phyloP scores from a whole-genome alignment of 2,113 vertebrate genomes.

The Centropus bengalensis region DNA sequence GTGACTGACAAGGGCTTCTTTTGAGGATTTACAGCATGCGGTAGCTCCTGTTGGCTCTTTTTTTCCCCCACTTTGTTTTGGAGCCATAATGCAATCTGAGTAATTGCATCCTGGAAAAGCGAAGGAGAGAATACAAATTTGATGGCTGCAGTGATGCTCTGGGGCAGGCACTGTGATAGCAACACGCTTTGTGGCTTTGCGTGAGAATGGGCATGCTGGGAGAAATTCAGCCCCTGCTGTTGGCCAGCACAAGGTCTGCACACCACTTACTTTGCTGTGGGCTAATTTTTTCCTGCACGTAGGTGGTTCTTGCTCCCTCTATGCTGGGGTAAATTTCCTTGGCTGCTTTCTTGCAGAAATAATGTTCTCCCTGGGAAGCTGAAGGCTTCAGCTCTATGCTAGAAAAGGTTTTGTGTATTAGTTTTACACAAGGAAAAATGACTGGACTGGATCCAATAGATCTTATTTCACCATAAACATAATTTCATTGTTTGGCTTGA shows the following conservation, averaged over 20 bases:
- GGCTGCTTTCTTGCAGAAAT: neutral
- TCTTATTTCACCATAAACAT: neutral
- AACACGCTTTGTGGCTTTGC: neutral
- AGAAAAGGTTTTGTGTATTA: neutral
- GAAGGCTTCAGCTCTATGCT: neutral
- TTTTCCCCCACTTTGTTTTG: neutral
- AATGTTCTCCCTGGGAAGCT: neutral
- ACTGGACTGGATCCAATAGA: neutral
- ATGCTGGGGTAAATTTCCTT: neutral
- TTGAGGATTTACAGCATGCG: neutral
- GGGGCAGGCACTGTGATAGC: neutral
- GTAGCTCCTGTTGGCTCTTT: neutral
- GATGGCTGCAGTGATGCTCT: conserved; percentile 3
- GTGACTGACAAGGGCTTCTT: neutral
- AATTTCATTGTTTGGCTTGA: neutral
- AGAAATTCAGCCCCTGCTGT: neutral
- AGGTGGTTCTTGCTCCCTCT: neutral
- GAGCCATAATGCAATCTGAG: neutral
- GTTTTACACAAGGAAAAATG: neutral
- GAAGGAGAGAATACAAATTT: neutral
- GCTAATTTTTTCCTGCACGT: neutral
- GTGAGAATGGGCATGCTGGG: neutral
- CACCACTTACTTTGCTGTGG: neutral
- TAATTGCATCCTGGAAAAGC: conserved; percentile 13
- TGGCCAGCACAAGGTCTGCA: neutral